A percentile compares a stretch with the other conserved stretches of the same genome.
Evolutionary conservation across 1,140 invertebrate genomes (phyloP).

Genomic region (Brachionus plicatilis): DNA sequence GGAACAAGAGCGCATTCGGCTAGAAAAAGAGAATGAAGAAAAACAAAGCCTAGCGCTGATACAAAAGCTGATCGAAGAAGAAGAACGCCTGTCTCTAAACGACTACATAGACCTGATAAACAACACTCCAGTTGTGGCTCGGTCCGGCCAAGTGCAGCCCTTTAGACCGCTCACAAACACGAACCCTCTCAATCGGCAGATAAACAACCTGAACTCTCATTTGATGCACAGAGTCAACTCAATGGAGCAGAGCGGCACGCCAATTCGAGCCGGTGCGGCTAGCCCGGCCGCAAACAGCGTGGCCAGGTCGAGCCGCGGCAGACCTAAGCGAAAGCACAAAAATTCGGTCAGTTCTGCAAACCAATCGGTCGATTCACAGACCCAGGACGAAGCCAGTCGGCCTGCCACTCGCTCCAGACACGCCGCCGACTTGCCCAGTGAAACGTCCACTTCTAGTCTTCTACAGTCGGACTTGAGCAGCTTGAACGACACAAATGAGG

Average conservation of each 20-base stretch:
- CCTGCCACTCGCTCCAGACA: not conserved
- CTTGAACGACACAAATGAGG: not conserved
- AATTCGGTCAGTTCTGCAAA: not conserved
- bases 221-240: not conserved
- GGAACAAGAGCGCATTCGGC: slow-evolving; percentile 1
- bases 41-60: not conserved
- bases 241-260: not conserved
- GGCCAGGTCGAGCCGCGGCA: not conserved
- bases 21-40: slow-evolving; percentile 22
- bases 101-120: not conserved
- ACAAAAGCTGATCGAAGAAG: slow-evolving; percentile 1
- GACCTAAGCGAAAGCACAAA: not conserved
- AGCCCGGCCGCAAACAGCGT: not conserved
- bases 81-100: not conserved
- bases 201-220: slow-evolving; percentile 5
- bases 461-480: not conserved
- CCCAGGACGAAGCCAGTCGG: not conserved
- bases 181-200: not conserved
- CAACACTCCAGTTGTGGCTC: not conserved
- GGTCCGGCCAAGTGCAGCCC: not conserved
- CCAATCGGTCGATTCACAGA: not conserved
- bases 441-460: not conserved
- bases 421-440: too few species aligned
- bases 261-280: not conserved
- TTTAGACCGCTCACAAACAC: not conserved